These are phyloP conservation scores for Galagoides demidoff DNA, from an alignment of 2,797 vertebrate genomes.

Conservation along the genomic window DNA sequence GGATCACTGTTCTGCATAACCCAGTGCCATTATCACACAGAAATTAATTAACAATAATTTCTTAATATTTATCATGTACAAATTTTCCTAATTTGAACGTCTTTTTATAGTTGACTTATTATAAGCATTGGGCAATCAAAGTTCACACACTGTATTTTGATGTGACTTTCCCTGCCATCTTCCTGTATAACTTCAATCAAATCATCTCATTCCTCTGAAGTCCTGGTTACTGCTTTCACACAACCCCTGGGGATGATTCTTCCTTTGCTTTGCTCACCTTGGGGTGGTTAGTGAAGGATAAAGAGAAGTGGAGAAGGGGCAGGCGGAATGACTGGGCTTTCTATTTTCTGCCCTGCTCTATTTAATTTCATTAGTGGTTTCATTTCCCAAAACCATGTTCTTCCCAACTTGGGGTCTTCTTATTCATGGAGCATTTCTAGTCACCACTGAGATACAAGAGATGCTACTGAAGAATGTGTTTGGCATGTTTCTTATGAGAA, in stretches of 20 bases:
- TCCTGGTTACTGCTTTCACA: neutral
- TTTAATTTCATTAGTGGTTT: conserved; percentile 35
- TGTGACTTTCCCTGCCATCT: neutral
- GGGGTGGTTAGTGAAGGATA: neutral
- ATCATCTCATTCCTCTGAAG: neutral
- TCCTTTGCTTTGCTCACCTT: neutral
- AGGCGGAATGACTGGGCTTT: neutral
- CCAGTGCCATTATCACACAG: neutral
- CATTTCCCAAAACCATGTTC: neutral
- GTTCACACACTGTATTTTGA: neutral
- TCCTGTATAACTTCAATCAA: neutral
- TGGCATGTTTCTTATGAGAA: neutral
- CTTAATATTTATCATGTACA: neutral
- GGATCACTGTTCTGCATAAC: neutral
- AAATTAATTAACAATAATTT: conserved; percentile 19
- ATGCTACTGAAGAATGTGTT: neutral
- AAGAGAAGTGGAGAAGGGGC: neutral
- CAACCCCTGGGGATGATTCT: neutral
- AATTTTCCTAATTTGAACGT: neutral
- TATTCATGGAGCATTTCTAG: neutral
- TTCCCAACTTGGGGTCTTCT: neutral
- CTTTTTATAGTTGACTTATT: conserved; percentile 10
- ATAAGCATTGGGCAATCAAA: neutral
- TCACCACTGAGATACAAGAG: neutral
- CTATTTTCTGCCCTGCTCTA: neutral